A percentile compares a stretch with the other conserved stretches of the same genome.
Conservation (phyloP, 2,797 vertebrate species). For the Scolopax bukidnonensis region DNA sequence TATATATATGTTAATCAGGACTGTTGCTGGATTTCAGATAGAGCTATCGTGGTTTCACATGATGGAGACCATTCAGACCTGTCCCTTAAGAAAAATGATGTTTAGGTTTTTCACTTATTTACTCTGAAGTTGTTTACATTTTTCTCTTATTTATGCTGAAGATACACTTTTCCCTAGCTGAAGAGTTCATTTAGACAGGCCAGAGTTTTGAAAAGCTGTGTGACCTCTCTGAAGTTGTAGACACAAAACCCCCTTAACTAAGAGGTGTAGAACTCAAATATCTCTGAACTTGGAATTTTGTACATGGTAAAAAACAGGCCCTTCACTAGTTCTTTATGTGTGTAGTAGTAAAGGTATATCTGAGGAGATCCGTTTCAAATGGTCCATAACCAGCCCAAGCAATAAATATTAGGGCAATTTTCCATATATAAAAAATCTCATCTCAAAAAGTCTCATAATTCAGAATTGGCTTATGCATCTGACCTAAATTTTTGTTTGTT, state of each 20-base stretch:
- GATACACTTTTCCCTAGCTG: not conserved
- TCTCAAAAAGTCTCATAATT: not conserved
- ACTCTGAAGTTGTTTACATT: not conserved
- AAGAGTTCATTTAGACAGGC: not conserved
- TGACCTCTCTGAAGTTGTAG: not conserved
- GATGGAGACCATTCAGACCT: not conserved
- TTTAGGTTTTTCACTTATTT: constrained; percentile 3
- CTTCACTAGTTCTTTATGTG: not conserved
- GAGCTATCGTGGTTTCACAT: not conserved
- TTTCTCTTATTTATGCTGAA: not conserved
- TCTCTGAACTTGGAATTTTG: not conserved
- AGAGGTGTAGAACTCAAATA: not conserved
- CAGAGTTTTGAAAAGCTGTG: not conserved
- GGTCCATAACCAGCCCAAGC: no score
- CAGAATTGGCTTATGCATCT: not conserved
- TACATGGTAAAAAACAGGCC: rapidly evolving
- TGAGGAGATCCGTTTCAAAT: not conserved
- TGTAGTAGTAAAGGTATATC: not conserved
- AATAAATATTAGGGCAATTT: not conserved
- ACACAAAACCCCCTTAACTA: not conserved
- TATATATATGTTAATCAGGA: not conserved
- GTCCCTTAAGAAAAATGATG: not conserved
- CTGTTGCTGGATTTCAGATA: not conserved
- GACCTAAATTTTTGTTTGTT: not conserved
- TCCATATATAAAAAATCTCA: not conserved